phyloP scores from a whole-genome alignment of 1,140 invertebrate species.

The Lethocerus indicus region DNA sequence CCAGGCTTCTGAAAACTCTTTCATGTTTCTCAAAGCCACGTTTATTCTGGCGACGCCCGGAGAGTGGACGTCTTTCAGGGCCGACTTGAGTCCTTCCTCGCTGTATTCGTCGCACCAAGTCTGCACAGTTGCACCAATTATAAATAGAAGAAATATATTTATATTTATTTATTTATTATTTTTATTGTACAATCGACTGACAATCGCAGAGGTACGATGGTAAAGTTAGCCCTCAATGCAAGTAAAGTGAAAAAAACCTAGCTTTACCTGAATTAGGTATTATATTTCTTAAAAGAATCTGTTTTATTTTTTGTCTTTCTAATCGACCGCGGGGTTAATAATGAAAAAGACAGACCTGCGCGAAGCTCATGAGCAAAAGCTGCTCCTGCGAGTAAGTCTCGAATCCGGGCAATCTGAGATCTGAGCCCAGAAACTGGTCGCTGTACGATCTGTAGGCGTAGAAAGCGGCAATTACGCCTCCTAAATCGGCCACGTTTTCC shows the following conservation, averaged over 20 bases:
- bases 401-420: slow-evolving; percentile 51
- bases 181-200: slow-evolving; percentile 32
- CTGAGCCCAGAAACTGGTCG: slow-evolving; percentile 22
- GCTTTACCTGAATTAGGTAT: too few species aligned
- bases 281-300: too few species aligned
- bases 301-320: too few species aligned
- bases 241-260: too few species aligned
- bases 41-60: slow-evolving; percentile 67
- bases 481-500: slow-evolving; percentile 88
- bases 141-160: slow-evolving; percentile 1
- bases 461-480: slow-evolving; percentile 63
- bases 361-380: slow-evolving; percentile 77
- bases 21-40: slow-evolving; percentile 74
- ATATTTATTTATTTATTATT: too few species aligned
- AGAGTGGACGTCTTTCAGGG: slow-evolving; percentile 69
- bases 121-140: too few species aligned
- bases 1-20: slow-evolving; percentile 75
- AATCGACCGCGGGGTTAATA: too few species aligned
- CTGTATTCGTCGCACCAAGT: slow-evolving; percentile 76
- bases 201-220: slow-evolving; percentile 74
- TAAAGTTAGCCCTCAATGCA: too few species aligned
- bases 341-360: slow-evolving; percentile 54
- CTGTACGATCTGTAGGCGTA: slow-evolving; percentile 49
- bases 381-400: slow-evolving; percentile 58
- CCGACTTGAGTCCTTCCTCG: slow-evolving; percentile 54